Conservation (phyloP, 2,113 vertebrate genomes). For the Myrmophylax atrothorax region DNA sequence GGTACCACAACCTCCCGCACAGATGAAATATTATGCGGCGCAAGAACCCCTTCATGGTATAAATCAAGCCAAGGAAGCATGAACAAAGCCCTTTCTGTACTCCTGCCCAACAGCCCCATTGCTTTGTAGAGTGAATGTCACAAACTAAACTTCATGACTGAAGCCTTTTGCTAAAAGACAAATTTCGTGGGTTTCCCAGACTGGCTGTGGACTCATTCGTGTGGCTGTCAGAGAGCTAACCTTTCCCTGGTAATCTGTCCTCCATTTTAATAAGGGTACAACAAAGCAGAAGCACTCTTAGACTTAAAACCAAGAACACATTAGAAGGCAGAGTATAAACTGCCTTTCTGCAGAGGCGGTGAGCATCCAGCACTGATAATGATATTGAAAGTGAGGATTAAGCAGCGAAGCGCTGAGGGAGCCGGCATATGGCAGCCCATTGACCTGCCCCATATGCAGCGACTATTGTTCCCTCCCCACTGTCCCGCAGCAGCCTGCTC, state of each 20-base stretch:
- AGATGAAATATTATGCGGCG: slow-evolving; percentile 20
- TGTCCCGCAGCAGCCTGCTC: background rate
- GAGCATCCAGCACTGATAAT: slow-evolving; percentile 2
- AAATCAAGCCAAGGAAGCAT: slow-evolving; percentile 19
- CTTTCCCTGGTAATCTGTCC: background rate
- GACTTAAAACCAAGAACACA: slow-evolving; percentile 28
- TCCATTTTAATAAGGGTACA: background rate
- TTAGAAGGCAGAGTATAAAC: background rate
- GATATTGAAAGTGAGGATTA: slow-evolving; percentile 58
- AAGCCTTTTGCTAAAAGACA: slow-evolving; percentile 35
- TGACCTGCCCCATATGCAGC: slow-evolving; percentile 29
- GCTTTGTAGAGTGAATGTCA: background rate
- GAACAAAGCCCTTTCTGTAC: slow-evolving; percentile 53
- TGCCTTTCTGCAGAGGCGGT: slow-evolving; percentile 26
- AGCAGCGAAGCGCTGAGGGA: background rate
- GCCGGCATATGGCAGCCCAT: slow-evolving; percentile 43
- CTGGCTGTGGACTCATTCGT: background rate
- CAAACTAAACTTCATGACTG: slow-evolving; percentile 23
- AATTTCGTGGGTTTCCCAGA: slow-evolving; percentile 36
- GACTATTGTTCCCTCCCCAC: slow-evolving; percentile 19
- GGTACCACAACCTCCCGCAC: background rate
- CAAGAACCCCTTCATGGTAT: slow-evolving; percentile 1
- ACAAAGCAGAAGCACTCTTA: background rate
- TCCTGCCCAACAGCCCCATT: background rate
- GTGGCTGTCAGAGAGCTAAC: background rate